Evolutionary conservation across 2,797 vertebrate species (phyloP), one percentile per base, ranked within the genome.

Genomic region (Neoniphon sammara): DNA sequence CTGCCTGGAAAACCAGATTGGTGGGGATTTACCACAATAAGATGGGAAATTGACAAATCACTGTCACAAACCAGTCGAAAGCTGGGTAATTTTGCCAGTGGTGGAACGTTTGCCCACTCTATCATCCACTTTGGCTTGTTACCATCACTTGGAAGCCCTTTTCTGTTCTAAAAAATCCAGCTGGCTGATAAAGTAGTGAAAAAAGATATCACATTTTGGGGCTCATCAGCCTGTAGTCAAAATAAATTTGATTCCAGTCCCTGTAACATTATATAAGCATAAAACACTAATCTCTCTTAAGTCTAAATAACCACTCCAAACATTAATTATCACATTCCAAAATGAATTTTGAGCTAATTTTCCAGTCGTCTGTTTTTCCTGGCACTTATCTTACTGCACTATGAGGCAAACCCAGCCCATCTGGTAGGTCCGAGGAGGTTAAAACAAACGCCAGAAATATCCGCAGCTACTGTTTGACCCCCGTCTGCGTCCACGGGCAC

Each of bases 381-480:
- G 8, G 3, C 47, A 50, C n/a, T n/a, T 20, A 6, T 54, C 10
- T 5, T 15, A 27, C 25, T 27, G 10, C 11, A 10, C 21, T 27
- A 15, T 14, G 34, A 34, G 55, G 27, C 2, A 4, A 34, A 18
- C 55, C 18, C 7, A 27, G 9, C 55, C 30, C 30, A 18, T 57
- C 55, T 14, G 7, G n/a, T 12, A 14, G n/a, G n/a, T 17, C 5
- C 47, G 3, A 54, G 72, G 30, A 11, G 2, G 1, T 27, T 30
- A 0, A 59, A 78, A 53, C 20, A 77, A 80, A 84, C 14, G 53
- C 69, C 49, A 65, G 46, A 31, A 67, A 60, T 4, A 27, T 8
- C 27, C 11, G 69, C 70, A 67, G 64, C 23, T n/a, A 0, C 73
- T 78, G 58, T 82, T 83, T 36, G 62, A 71, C 65, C 80, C 71